phyloP scores from a whole-genome alignment of 1,140 invertebrate species.

The Oryctes rhinoceros region DNA sequence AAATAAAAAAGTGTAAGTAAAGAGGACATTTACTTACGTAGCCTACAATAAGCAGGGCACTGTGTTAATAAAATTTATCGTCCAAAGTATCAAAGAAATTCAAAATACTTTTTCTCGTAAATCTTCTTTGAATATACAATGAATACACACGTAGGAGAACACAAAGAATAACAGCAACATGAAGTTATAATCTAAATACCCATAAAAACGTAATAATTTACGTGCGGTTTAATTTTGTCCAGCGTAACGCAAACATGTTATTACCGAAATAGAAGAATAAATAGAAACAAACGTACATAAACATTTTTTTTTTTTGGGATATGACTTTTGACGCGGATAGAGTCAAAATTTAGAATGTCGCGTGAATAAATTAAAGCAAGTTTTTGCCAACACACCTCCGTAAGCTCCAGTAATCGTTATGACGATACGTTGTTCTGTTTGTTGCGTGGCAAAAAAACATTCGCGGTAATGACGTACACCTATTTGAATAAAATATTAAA shows the following conservation, averaged over 20 bases:
- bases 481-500: constrained; percentile 31
- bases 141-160: too few relatives aligned
- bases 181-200: constrained; percentile 2
- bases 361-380: constrained; percentile 6
- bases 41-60: too few relatives aligned
- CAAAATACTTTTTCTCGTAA: too few relatives aligned
- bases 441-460: constrained; percentile 7
- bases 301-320: constrained; percentile 5
- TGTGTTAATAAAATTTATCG: too few relatives aligned
- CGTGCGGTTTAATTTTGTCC: background rate
- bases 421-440: constrained; percentile 24
- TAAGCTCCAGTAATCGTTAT: constrained; percentile 16
- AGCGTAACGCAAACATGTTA: background rate
- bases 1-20: too few relatives aligned
- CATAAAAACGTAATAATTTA: constrained; percentile 7
- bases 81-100: too few relatives aligned
- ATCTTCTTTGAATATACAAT: too few relatives aligned
- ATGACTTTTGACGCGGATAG: background rate
- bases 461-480: background rate
- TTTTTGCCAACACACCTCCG: constrained; percentile 7
- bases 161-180: background rate
- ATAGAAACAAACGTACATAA: background rate
- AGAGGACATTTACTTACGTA: too few relatives aligned
- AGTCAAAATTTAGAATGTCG: constrained; percentile 15
- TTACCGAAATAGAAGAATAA: constrained; percentile 19